Percentiles rank a stretch among this genome's conserved stretches.
Evolutionary conservation across 2,113 vertebrate species (phyloP).

Genomic region (Daphoenositta chrysoptera): DNA sequence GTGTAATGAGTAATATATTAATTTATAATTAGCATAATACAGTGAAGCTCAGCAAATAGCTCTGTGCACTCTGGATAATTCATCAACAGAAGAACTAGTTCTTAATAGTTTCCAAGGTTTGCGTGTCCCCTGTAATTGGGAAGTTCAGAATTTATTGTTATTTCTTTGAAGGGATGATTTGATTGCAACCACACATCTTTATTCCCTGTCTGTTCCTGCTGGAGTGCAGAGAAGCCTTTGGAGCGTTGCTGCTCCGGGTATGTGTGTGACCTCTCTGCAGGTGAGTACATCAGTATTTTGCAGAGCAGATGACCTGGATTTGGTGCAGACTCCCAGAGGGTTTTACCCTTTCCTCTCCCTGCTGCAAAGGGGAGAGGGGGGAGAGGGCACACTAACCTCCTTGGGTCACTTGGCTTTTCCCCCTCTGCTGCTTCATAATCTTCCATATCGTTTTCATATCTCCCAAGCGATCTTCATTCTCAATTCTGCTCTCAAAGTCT

Average conservation of each 20-base stretch:
- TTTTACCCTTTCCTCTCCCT: neutral
- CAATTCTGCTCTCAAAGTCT: neutral
- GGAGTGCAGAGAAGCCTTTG: neutral
- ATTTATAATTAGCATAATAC: slow-evolving; percentile 70
- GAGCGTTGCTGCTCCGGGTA: fast-evolving
- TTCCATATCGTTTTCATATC: neutral
- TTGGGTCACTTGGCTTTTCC: neutral
- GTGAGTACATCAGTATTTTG: neutral
- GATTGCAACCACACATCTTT: slow-evolving; percentile 26
- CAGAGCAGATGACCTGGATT: neutral
- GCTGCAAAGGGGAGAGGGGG: neutral
- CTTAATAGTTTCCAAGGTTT: slow-evolving; percentile 61
- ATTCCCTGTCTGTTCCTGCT: neutral
- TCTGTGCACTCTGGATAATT: slow-evolving; percentile 47
- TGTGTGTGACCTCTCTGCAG: neutral
- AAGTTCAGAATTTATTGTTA: slow-evolving; percentile 53
- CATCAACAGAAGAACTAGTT: slow-evolving; percentile 46
- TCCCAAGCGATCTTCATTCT: neutral
- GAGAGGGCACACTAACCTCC: neutral
- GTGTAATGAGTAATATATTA: slow-evolving; percentile 69
- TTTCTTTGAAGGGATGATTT: slow-evolving; percentile 42
- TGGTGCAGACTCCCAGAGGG: neutral
- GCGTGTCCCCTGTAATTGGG: slow-evolving; percentile 30
- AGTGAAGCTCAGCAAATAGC: slow-evolving; percentile 56
- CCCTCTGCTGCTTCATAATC: neutral